Conservation (phyloP, 2,113 vertebrate species). For the Malurus melanocephalus region DNA sequence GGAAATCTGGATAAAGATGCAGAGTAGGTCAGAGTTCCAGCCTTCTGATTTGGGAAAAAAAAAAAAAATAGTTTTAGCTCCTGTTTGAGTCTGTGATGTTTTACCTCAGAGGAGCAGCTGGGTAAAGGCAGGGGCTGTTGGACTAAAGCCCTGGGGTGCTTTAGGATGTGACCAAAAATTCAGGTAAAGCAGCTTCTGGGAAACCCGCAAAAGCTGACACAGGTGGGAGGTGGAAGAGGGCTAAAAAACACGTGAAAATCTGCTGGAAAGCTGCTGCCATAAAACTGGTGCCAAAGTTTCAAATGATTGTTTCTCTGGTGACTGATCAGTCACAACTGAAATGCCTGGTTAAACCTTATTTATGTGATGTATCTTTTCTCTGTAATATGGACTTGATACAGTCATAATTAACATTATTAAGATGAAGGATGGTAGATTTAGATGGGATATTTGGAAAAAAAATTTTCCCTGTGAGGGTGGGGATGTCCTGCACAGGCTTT, state of each 20-base stretch:
- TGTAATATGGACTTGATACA: not conserved
- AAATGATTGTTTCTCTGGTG: not conserved
- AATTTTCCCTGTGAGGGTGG: not conserved
- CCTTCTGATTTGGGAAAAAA: not conserved
- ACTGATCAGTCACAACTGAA: not conserved
- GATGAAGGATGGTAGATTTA: not conserved
- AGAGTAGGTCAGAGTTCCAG: not conserved
- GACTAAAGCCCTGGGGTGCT: not conserved
- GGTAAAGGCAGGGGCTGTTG: not conserved
- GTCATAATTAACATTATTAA: not conserved
- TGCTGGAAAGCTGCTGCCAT: not conserved
- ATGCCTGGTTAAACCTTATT: not conserved
- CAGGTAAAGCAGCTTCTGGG: not conserved
- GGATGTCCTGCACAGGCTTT: rapidly evolving
- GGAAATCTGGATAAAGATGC: not conserved
- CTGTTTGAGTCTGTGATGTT: not conserved
- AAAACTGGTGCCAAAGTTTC: not conserved
- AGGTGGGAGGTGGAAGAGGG: not conserved
- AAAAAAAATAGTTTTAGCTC: not conserved
- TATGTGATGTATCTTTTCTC: rapidly evolving
- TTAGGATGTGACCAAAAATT: not conserved
- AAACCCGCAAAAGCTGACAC: not conserved
- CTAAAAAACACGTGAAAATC: not conserved
- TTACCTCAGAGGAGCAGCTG: not conserved
- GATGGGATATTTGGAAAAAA: not conserved